These are phyloP conservation scores for Cephus sareptanus DNA, from an alignment of 2,888 invertebrate species.

Conservation along the genomic window DNA sequence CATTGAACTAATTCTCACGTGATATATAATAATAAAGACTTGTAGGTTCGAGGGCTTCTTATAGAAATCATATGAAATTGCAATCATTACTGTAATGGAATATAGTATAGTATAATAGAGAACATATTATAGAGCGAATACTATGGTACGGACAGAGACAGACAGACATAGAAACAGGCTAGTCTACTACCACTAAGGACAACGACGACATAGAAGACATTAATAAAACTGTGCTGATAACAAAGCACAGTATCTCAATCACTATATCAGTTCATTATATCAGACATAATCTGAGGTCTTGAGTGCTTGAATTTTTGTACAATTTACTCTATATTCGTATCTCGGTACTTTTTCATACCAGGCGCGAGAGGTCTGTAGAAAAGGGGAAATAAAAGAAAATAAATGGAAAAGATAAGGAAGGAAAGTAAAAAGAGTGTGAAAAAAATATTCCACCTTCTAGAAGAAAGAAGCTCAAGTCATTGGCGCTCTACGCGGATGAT, in stretches of 20 bases:
- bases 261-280: background rate
- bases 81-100: background rate
- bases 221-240: background rate
- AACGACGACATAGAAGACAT: constrained; percentile 47
- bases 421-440: background rate
- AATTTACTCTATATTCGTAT: background rate
- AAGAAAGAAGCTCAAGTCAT: constrained; percentile 37
- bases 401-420: background rate
- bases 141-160: constrained; percentile 25
- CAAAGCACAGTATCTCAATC: background rate
- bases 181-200: constrained; percentile 52
- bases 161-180: constrained; percentile 46
- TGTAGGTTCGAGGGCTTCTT: background rate
- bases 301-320: background rate
- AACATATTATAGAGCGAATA: background rate
- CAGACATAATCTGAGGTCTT: background rate
- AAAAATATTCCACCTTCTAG: constrained; percentile 3
- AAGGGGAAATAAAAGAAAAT: constrained; percentile 17
- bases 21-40: background rate
- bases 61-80: background rate
- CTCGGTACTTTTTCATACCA: background rate
- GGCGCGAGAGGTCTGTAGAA: background rate
- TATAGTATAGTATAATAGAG: background rate
- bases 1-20: background rate
- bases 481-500: constrained; percentile 35